phyloP scores from a whole-genome alignment of 1,140 invertebrate species.

The fruit fly (Drosophila melanogaster) region DNA sequence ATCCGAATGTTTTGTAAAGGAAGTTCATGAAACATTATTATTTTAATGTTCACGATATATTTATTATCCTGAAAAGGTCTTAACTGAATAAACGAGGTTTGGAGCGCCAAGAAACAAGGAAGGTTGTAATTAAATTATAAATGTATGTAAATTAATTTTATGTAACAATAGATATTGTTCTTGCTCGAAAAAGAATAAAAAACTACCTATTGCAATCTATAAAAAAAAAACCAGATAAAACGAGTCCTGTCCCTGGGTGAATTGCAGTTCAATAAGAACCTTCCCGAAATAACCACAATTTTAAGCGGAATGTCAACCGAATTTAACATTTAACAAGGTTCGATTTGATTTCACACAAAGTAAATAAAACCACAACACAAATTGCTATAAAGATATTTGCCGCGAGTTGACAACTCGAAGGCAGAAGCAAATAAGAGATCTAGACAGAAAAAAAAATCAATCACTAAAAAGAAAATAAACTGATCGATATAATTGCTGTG shows the following conservation, averaged over 20 bases:
- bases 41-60: background rate
- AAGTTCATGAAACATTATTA: background rate
- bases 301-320: slow-evolving; percentile 52
- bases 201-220: background rate
- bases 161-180: background rate
- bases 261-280: slow-evolving; percentile 33
- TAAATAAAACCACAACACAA: slow-evolving; percentile 28
- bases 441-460: slow-evolving; percentile 49
- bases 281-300: slow-evolving; percentile 48
- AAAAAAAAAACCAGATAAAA: slow-evolving; percentile 1
- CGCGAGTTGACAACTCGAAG: slow-evolving; percentile 33
- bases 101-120: no score
- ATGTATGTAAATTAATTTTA: background rate
- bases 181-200: background rate
- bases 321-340: slow-evolving; percentile 59
- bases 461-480: slow-evolving; percentile 33
- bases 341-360: slow-evolving; percentile 54
- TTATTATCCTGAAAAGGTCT: no score
- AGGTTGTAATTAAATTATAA: background rate
- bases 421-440: slow-evolving; percentile 22
- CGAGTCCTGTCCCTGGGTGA: slow-evolving; percentile 9
- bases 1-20: background rate
- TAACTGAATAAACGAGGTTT: no score
- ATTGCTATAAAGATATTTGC: slow-evolving; percentile 49
- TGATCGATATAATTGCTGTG: slow-evolving; percentile 61